Evolutionary conservation across 2,888 invertebrate genomes (phyloP), one percentile per base, ranked within the genome.

Genomic region (Stenotaenia linearis): DNA sequence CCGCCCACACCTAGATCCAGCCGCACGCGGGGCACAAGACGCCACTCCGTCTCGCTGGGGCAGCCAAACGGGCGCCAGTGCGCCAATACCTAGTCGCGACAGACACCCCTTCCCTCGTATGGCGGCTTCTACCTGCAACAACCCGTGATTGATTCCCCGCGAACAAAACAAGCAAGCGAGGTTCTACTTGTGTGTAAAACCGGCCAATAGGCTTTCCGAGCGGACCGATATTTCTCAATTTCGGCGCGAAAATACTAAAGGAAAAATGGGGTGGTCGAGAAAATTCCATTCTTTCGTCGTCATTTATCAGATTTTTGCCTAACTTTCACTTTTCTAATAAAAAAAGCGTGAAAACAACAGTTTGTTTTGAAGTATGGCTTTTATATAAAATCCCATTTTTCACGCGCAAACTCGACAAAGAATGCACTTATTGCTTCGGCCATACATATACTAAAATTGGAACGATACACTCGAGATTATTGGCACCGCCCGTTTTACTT

Each of bases 11-110:
- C 69, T 69, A 25, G 23, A 28, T 25, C 69, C 69, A 50, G 69
- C 10, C 69, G 69, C 69, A 69, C 69, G 69, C 69, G 69, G 69
- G 69, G 69, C 69, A 69, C 69, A 69, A 69, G 69, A 69, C 69
- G 69, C 69, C 69, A 69, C 69, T 69, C 28, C 69, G 69, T 69
- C 69, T 69, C 69, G 69, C 28, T 28, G 69, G 69, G 69, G 69
- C 69, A 69, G 69, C 69, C 69, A 69, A 69, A 69, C 69, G 69
- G 69, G 69, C 69, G 69, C 69, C 69, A 28, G 25, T 28, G 69
- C 69, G 69, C 69, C 69, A 28, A 69, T 28, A 69, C 69, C 69
- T 28, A 25, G 28, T 28, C 69, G 69, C 25, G 25, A 28, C 69
- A 50, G 69, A 61, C 25, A 12, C 61, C 25, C 23, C 28, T 28